phyloP scores from a whole-genome alignment of 2,888 invertebrate genomes.

The Alsophila aescularia region DNA sequence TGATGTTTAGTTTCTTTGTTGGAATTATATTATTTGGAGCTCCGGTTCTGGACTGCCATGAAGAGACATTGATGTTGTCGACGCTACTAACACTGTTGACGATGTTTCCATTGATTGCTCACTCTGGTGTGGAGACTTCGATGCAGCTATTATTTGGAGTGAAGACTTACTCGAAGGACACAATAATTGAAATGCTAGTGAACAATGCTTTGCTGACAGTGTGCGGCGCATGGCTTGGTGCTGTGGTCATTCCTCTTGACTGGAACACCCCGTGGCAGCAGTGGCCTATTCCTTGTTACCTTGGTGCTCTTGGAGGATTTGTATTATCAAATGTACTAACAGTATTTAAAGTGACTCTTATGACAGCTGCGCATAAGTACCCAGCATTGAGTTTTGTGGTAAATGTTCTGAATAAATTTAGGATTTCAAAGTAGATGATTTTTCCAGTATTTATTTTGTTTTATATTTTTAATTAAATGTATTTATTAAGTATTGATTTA shows the following conservation, averaged over 20 bases:
- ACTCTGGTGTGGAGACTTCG: constrained; percentile 85
- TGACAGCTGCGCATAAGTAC: constrained; percentile 67
- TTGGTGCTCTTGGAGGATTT: constrained; percentile 87
- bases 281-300: constrained; percentile 90
- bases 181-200: constrained; percentile 83
- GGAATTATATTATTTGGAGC: constrained; percentile 88
- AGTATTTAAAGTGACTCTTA: constrained; percentile 71
- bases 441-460: constrained; percentile 19
- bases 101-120: constrained; percentile 85
- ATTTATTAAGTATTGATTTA: background rate
- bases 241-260: constrained; percentile 93
- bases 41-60: constrained; percentile 85
- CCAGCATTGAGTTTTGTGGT: constrained; percentile 62
- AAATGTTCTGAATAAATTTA: constrained; percentile 58
- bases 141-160: constrained; percentile 82
- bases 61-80: constrained; percentile 88
- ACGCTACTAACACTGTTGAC: constrained; percentile 85
- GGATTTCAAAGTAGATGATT: constrained; percentile 53
- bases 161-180: constrained; percentile 76
- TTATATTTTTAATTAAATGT: constrained; percentile 18
- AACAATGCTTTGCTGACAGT: constrained; percentile 84
- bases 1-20: constrained; percentile 82
- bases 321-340: constrained; percentile 82
- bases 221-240: constrained; percentile 93
- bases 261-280: constrained; percentile 96